Evolutionary conservation across 2,113 vertebrate genomes (phyloP).

Genomic region (Lontra canadensis): DNA sequence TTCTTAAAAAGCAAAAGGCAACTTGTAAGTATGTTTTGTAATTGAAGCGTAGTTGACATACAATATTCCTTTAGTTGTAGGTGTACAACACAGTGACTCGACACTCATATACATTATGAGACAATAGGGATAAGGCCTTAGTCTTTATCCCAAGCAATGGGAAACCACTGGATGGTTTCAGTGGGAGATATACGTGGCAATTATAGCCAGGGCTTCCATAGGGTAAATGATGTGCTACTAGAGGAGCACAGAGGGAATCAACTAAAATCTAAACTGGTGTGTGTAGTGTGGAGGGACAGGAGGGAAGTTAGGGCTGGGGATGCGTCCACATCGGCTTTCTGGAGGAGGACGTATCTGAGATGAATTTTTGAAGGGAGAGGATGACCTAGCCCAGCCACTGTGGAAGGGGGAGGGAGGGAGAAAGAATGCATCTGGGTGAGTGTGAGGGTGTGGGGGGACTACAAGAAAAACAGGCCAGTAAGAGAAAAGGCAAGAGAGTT

Average conservation of each 20-base stretch:
- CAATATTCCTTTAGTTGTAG: background rate
- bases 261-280: background rate
- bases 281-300: background rate
- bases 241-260: background rate
- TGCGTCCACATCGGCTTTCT: background rate
- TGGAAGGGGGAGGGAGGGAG: background rate
- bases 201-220: rapidly evolving
- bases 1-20: background rate
- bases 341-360: background rate
- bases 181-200: rapidly evolving
- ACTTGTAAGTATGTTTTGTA: background rate
- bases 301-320: background rate
- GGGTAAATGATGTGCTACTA: background rate
- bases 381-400: background rate
- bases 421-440: background rate
- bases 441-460: background rate
- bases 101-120: background rate
- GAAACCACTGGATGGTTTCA: background rate
- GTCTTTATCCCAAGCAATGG: background rate
- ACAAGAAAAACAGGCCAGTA: background rate
- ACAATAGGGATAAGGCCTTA: too few relatives aligned
- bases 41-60: background rate
- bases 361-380: slow-evolving; percentile 36
- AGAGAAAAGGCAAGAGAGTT: background rate
- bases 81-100: background rate